Percentiles rank a stretch among this genome's conserved stretches.
Conservation (phyloP, 2,113 vertebrate species). For the Cepphus grylle region DNA sequence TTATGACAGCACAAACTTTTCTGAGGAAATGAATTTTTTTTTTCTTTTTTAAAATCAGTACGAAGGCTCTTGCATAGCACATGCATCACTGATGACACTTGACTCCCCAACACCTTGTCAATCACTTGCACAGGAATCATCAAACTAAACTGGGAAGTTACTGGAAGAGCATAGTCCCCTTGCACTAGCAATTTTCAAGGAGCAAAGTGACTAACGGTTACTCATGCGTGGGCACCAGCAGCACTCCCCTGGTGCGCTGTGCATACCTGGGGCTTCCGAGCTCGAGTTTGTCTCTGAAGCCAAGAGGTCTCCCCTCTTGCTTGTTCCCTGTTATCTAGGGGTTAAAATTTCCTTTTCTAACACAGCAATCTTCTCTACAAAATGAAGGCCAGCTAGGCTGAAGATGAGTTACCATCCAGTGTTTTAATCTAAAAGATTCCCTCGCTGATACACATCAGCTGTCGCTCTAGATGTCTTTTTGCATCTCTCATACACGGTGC, state of each 20-base stretch:
- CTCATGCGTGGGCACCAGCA: neutral
- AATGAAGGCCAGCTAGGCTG: neutral
- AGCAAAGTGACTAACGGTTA: neutral
- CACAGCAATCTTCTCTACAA: neutral
- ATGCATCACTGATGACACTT: neutral
- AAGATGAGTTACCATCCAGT: neutral
- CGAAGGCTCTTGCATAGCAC: neutral
- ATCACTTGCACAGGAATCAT: neutral
- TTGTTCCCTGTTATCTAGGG: neutral
- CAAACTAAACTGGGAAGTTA: neutral
- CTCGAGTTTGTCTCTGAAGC: neutral
- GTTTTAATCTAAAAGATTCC: neutral
- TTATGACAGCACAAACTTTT: neutral
- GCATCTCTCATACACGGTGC: neutral
- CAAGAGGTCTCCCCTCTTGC: accelerated
- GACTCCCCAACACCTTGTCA: neutral
- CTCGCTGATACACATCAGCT: neutral
- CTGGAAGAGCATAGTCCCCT: neutral
- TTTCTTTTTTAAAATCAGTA: neutral
- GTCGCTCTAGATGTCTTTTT: neutral
- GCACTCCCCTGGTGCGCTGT: neutral
- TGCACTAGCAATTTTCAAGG: neutral
- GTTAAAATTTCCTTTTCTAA: neutral
- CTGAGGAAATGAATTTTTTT: neutral
- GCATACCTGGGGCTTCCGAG: accelerated